Conservation (phyloP, 1,140 invertebrate genomes). For the Linepithema humile region DNA sequence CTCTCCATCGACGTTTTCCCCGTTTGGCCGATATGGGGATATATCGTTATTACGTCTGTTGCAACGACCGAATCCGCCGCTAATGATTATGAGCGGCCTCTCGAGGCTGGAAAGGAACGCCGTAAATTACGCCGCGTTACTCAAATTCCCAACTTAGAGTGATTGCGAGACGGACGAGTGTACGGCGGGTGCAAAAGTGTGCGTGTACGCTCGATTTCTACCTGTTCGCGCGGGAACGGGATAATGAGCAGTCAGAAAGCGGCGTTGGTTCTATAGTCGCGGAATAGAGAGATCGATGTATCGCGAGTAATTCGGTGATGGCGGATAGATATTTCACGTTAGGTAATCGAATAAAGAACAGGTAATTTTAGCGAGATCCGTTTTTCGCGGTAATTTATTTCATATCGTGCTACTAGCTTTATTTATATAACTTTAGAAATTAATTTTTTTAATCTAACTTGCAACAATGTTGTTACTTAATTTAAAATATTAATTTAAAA, state of each 20-base stretch:
- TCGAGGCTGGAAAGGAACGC: slow-evolving; percentile 16
- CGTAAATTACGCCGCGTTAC: slow-evolving; percentile 38
- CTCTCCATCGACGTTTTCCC: slow-evolving; percentile 29
- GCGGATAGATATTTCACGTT: neutral
- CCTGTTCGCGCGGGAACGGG: slow-evolving; percentile 10
- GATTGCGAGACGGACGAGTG: neutral
- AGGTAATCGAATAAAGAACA: neutral
- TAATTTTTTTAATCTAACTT: neutral
- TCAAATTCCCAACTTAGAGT: slow-evolving; percentile 34
- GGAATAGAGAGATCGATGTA: slow-evolving; percentile 4
- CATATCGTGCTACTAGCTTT: too few species aligned
- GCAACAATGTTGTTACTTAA: too few species aligned
- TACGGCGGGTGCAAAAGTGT: neutral
- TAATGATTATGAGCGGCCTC: slow-evolving; percentile 43
- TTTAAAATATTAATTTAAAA: neutral
- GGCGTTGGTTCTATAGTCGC: neutral
- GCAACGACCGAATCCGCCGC: slow-evolving; percentile 34
- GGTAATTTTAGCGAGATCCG: neutral
- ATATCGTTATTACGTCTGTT: neutral
- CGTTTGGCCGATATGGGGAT: slow-evolving; percentile 35
- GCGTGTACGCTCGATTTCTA: neutral
- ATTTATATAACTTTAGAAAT: too few species aligned
- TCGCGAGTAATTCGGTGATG: neutral
- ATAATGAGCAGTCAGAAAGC: slow-evolving; percentile 45
- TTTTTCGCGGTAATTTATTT: neutral